Evolutionary conservation across 2,888 invertebrate species (phyloP).

Genomic region (Philereme transversata): DNA sequence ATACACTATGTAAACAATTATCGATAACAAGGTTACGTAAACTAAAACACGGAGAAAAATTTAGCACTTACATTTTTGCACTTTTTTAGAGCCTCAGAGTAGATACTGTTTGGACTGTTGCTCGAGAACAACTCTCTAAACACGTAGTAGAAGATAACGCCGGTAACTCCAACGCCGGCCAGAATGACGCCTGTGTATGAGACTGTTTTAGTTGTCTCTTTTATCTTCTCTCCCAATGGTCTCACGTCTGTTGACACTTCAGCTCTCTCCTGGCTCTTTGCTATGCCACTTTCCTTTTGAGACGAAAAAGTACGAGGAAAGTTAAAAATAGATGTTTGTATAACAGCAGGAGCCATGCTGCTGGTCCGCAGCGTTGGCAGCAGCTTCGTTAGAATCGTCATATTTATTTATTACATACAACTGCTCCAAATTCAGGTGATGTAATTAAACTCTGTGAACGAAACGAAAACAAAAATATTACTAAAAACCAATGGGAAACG

Average conservation of each 20-base stretch:
- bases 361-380: constrained; percentile 57
- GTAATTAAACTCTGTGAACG: no score
- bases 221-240: constrained; percentile 90
- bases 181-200: constrained; percentile 93
- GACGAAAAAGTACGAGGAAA: constrained; percentile 57
- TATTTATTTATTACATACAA: constrained; percentile 45
- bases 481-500: no score
- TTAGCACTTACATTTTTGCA: constrained; percentile 87
- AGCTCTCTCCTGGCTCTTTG: constrained; percentile 64
- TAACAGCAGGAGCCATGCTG: constrained; percentile 51
- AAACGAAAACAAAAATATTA: no score
- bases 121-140: constrained; percentile 94
- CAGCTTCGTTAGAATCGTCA: constrained; percentile 73
- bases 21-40: constrained; percentile 30
- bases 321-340: constrained; percentile 52
- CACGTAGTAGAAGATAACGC: constrained; percentile 92
- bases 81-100: constrained; percentile 89
- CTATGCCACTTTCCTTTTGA: constrained; percentile 60
- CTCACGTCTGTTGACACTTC: constrained; percentile 84
- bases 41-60: no score
- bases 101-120: constrained; percentile 93
- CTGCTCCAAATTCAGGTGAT: neutral
- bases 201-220: constrained; percentile 95
- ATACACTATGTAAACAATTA: constrained; percentile 3
- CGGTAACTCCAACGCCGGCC: constrained; percentile 91